phyloP scores from a whole-genome alignment of 2,113 vertebrate species.

The Agapornis roseicollis region DNA sequence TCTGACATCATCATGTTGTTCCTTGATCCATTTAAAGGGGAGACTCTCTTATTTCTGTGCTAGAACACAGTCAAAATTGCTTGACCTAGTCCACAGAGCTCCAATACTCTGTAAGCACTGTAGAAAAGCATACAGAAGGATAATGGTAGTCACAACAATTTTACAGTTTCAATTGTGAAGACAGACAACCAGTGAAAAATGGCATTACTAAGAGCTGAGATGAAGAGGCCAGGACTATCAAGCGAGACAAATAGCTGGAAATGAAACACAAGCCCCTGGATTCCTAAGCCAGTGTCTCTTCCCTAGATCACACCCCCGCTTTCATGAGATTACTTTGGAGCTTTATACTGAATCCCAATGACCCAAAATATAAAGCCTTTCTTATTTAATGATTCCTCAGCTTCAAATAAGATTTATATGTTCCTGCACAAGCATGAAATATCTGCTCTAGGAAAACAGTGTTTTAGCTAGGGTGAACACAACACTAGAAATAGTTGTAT shows the following conservation, averaged over 20 bases:
- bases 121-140: neutral
- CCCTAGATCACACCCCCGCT: neutral
- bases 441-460: neutral
- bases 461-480: neutral
- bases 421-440: neutral
- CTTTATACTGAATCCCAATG: constrained; percentile 21
- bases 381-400: constrained; percentile 19
- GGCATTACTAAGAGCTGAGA: neutral
- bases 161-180: neutral
- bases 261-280: neutral
- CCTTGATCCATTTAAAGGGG: neutral
- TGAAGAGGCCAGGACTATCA: neutral
- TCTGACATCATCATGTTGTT: neutral
- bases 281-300: neutral
- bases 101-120: accelerated
- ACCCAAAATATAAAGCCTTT: neutral
- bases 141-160: neutral
- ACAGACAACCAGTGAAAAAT: neutral
- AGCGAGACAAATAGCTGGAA: neutral
- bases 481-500: neutral
- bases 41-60: neutral
- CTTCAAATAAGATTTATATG: neutral
- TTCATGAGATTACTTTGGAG: constrained; percentile 24
- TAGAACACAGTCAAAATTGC: neutral
- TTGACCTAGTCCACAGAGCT: neutral